A percentile compares a stretch with the other conserved stretches of the same genome.
Evolutionary conservation across 2,888 invertebrate species (phyloP).

Genomic region (Fragum whitleyi): DNA sequence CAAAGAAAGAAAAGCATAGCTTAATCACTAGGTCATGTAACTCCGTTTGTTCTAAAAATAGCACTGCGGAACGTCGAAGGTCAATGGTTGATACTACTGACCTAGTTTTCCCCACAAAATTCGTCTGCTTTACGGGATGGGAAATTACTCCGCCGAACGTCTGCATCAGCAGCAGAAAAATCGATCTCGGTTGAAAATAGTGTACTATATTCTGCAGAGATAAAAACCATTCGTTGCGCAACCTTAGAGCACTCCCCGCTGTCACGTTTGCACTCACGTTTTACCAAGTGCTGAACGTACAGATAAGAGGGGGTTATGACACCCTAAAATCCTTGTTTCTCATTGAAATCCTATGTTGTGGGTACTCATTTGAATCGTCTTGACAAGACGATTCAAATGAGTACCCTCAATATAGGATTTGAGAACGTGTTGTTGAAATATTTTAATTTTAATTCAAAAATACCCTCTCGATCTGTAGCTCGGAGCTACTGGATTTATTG

Average conservation of each 20-base stretch:
- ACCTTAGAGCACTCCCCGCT: neutral
- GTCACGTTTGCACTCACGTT: neutral
- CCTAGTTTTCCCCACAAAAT: constrained; percentile 40
- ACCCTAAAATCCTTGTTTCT: no score
- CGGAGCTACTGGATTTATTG: neutral
- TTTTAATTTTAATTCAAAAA: no score
- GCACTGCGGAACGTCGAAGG: constrained; percentile 39
- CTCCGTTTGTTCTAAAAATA: constrained; percentile 55
- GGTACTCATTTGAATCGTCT: constrained; percentile 9
- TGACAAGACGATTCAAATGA: constrained; percentile 7
- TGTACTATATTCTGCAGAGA: neutral
- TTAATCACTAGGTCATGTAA: constrained; percentile 57
- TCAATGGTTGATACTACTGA: constrained; percentile 51
- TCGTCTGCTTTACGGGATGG: constrained; percentile 21
- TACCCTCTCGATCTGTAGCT: no score
- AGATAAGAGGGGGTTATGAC: no score
- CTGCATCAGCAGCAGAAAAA: constrained; percentile 19
- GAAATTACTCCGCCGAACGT: constrained; percentile 22
- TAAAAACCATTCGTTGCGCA: neutral
- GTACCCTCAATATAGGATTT: no score
- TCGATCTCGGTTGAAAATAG: neutral
- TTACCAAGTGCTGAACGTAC: neutral
- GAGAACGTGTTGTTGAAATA: no score
- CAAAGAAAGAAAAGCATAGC: constrained; percentile 16
- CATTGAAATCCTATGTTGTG: no score